phyloP scores from a whole-genome alignment of 2,888 invertebrate genomes.

The Chymomyza caudatula region DNA sequence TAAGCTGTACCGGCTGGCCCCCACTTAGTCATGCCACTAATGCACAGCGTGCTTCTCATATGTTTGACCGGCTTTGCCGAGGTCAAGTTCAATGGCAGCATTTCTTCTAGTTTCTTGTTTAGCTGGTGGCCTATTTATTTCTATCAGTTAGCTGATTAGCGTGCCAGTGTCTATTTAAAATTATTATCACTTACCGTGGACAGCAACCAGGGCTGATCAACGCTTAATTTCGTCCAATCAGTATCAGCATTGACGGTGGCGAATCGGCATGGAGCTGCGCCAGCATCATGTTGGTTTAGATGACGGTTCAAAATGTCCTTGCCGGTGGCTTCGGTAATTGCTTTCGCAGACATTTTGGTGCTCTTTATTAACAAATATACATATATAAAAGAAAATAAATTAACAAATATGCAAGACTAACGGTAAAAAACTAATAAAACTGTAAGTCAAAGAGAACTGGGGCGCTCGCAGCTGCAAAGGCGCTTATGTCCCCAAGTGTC shows the following conservation, averaged over 20 bases:
- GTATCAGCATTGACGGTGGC: slow-evolving; percentile 88
- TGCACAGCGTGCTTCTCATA: background rate
- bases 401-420: background rate
- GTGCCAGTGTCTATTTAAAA: slow-evolving; percentile 1
- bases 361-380: background rate
- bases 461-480: too few species aligned
- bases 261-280: slow-evolving; percentile 87
- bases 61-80: slow-evolving; percentile 16
- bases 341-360: slow-evolving; percentile 95
- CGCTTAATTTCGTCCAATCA: slow-evolving; percentile 85
- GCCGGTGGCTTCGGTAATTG: slow-evolving; percentile 95
- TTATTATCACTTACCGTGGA: slow-evolving; percentile 81
- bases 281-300: slow-evolving; percentile 83
- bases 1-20: slow-evolving; percentile 16
- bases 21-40: slow-evolving; percentile 54
- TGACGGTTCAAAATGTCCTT: slow-evolving; percentile 94
- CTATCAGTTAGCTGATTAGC: background rate
- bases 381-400: background rate
- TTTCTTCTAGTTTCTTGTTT: slow-evolving; percentile 9
- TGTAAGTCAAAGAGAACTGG: background rate
- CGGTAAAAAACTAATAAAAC: background rate
- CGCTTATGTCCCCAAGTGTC: too few species aligned
- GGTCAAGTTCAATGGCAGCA: slow-evolving; percentile 53
- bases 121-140: slow-evolving; percentile 25
- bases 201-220: slow-evolving; percentile 91